A percentile compares a stretch with the other conserved stretches of the same genome.
These are phyloP conservation scores for Ramphastos sulfuratus DNA, from an alignment of 2,113 vertebrate species.

Conservation along the genomic window DNA sequence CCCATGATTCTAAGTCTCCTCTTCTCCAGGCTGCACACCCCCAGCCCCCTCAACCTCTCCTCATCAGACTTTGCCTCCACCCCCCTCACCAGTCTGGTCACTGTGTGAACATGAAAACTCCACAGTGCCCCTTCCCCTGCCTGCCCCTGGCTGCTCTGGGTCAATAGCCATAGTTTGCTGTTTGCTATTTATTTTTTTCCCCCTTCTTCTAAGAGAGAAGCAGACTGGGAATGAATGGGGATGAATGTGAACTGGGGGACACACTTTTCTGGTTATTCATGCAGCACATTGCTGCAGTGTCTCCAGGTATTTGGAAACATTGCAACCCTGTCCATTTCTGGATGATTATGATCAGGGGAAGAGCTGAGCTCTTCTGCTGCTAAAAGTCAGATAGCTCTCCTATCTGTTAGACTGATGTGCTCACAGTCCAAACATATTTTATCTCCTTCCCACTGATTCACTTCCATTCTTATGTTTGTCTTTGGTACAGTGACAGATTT, in stretches of 20 bases:
- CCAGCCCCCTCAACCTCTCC: too few relatives aligned
- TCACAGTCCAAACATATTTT: not conserved
- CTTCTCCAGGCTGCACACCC: too few relatives aligned
- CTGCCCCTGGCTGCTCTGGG: conserved; percentile 14
- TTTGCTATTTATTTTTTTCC: conserved; percentile 18
- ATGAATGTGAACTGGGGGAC: conserved; percentile 52
- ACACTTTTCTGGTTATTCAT: conserved; percentile 43
- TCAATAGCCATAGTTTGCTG: conserved; percentile 45
- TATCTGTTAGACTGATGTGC: conserved; percentile 6
- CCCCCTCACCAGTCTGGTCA: too few relatives aligned
- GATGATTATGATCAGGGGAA: conserved; percentile 54
- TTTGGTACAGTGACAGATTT: not conserved
- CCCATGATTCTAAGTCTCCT: too few relatives aligned
- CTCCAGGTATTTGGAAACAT: conserved; percentile 33
- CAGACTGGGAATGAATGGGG: conserved; percentile 39
- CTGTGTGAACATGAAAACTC: not conserved
- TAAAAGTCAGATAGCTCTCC: conserved; percentile 55
- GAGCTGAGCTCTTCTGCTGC: conserved; percentile 40
- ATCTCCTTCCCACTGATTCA: not conserved
- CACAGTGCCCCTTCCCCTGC: conserved; percentile 6
- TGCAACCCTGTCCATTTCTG: conserved; percentile 30
- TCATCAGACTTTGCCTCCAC: too few relatives aligned
- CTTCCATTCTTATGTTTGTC: conserved; percentile 27
- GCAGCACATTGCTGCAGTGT: conserved; percentile 6
- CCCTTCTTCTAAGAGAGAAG: not conserved